These are phyloP conservation scores for Bellardia bayeri DNA, from an alignment of 2,888 invertebrate genomes.

Conservation along the genomic window DNA sequence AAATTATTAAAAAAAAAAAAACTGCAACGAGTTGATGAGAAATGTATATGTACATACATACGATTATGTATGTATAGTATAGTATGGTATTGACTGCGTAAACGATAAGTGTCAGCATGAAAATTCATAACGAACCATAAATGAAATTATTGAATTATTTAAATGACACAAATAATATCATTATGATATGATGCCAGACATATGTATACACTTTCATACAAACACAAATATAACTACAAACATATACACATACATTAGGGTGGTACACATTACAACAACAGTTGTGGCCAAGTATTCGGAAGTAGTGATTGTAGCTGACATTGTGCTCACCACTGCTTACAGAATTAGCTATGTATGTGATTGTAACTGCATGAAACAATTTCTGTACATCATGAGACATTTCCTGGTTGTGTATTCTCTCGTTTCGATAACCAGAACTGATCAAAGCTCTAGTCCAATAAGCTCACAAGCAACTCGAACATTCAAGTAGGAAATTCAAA, in stretches of 20 bases:
- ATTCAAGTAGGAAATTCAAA: too few relatives aligned
- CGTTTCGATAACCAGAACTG: too few relatives aligned
- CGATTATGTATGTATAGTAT: not conserved
- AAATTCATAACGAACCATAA: conserved; percentile 75
- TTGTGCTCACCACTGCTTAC: too few relatives aligned
- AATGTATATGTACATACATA: not conserved
- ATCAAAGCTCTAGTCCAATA: too few relatives aligned
- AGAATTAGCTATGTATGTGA: too few relatives aligned
- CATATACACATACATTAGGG: conserved; percentile 17
- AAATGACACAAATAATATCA: conserved; percentile 80
- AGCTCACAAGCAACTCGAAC: too few relatives aligned
- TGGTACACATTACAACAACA: not conserved
- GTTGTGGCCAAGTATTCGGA: too few relatives aligned
- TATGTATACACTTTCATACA: conserved; percentile 40
- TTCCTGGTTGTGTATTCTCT: too few relatives aligned
- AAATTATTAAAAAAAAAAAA: not conserved
- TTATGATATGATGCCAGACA: conserved; percentile 73
- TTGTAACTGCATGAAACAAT: too few relatives aligned
- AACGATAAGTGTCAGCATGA: conserved; percentile 69
- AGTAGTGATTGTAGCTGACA: too few relatives aligned
- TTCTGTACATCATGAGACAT: too few relatives aligned
- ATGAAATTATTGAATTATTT: conserved; percentile 80
- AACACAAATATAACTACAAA: conserved; percentile 35
- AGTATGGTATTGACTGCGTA: conserved; percentile 52
- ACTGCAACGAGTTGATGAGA: conserved; percentile 32